phyloP scores from a whole-genome alignment of 2,888 invertebrate genomes.

The Apotomis betuletana region DNA sequence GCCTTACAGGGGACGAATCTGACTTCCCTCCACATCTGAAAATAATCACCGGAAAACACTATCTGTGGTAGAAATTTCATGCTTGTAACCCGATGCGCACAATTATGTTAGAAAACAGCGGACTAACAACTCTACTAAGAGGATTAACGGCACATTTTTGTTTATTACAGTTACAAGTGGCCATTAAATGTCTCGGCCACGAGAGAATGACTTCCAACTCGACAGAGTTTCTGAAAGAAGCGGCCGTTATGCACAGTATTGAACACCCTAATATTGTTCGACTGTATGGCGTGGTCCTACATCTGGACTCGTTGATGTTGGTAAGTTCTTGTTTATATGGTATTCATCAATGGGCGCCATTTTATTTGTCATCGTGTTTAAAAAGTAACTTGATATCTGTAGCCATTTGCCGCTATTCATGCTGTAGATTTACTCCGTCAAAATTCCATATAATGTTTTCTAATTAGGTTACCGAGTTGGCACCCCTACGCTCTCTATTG shows the following conservation, averaged over 20 bases:
- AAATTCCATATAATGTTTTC: conserved; percentile 18
- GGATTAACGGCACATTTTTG: too few species aligned
- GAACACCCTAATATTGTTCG: conserved; percentile 98
- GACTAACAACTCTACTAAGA: too few species aligned
- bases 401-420: too few species aligned
- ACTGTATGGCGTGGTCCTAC: conserved; percentile 98
- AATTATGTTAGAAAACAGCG: too few species aligned
- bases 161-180: conserved; percentile 91
- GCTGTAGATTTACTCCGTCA: background rate
- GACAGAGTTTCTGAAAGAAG: conserved; percentile 98
- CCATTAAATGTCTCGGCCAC: conserved; percentile 97
- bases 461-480: conserved; percentile 94
- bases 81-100: too few species aligned
- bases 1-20: too few species aligned
- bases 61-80: too few species aligned
- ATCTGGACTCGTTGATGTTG: conserved; percentile 92
- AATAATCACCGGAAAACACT: too few species aligned
- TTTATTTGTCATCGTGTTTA: too few species aligned
- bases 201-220: conserved; percentile 98
- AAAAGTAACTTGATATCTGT: too few species aligned
- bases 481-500: conserved; percentile 95
- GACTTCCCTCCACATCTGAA: too few species aligned
- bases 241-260: conserved; percentile 98
- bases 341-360: too few species aligned
- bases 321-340: conserved; percentile 58